phyloP scores from a whole-genome alignment of 53 echinoderm and acorn worm species.

The Zoroaster sp. region DNA sequence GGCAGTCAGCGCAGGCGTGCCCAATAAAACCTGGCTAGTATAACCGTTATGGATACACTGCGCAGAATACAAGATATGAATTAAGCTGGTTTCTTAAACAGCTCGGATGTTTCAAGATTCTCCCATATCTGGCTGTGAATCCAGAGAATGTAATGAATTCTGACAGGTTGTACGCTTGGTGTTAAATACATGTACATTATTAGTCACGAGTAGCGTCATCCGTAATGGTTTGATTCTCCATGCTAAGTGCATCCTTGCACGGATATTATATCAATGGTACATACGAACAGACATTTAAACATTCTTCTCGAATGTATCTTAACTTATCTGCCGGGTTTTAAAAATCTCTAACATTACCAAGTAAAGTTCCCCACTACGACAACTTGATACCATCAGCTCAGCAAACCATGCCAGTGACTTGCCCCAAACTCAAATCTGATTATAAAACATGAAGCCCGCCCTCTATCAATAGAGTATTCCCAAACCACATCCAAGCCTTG shows the following conservation, averaged over 20 bases:
- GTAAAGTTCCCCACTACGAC: neutral
- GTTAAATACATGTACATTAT: conserved; percentile 14
- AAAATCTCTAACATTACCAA: neutral
- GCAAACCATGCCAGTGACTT: neutral
- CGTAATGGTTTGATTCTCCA: neutral
- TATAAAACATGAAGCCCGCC: conserved; percentile 45
- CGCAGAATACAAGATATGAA: conserved; percentile 5
- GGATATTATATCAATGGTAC: neutral
- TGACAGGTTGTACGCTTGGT: neutral
- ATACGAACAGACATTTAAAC: no score
- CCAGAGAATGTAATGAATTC: conserved; percentile 31
- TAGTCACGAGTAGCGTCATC: neutral
- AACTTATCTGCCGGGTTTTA: no score
- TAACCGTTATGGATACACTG: conserved; percentile 12
- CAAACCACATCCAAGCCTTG: neutral
- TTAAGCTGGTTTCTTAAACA: conserved; percentile 37
- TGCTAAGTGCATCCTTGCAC: neutral
- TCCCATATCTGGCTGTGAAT: neutral
- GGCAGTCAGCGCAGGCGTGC: conserved; percentile 13
- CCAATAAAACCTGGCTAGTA: neutral
- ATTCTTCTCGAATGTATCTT: no score
- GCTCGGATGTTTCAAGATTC: neutral
- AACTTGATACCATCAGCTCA: neutral
- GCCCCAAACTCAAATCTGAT: conserved; percentile 30
- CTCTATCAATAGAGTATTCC: conserved; percentile 36